These are phyloP conservation scores for Petrocephalus zakoni DNA, from an alignment of 2,113 vertebrate species.

Conservation along the genomic window DNA sequence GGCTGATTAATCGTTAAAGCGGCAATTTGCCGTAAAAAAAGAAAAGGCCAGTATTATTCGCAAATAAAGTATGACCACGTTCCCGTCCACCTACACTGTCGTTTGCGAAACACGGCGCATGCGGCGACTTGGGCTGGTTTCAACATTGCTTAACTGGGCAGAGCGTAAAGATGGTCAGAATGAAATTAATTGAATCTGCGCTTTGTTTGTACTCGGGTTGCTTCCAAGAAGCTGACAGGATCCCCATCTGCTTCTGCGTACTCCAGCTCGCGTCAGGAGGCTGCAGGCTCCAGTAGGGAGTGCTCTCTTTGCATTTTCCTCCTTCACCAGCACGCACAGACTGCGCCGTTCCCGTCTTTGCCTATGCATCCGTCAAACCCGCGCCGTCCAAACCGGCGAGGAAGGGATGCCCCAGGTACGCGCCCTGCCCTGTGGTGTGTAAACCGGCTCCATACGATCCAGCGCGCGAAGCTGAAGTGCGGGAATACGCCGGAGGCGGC, in stretches of 20 bases:
- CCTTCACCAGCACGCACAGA: background rate
- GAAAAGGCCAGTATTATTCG: background rate
- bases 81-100: background rate
- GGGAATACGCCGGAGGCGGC: background rate
- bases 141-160: background rate
- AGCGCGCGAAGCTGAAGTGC: background rate
- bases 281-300: background rate
- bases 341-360: background rate
- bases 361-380: background rate
- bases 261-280: background rate
- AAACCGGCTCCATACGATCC: background rate
- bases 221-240: background rate
- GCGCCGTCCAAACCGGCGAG: background rate
- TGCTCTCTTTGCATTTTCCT: background rate
- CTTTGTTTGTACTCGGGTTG: background rate
- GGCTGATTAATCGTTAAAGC: constrained; percentile 6
- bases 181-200: background rate
- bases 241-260: background rate
- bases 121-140: background rate
- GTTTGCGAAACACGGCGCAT: background rate
- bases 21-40: constrained; percentile 8
- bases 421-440: background rate
- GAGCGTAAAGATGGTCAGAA: background rate
- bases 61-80: background rate
- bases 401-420: background rate